These are phyloP conservation scores for Okamejei kenojei DNA, from an alignment of 2,797 vertebrate genomes.

Conservation along the genomic window DNA sequence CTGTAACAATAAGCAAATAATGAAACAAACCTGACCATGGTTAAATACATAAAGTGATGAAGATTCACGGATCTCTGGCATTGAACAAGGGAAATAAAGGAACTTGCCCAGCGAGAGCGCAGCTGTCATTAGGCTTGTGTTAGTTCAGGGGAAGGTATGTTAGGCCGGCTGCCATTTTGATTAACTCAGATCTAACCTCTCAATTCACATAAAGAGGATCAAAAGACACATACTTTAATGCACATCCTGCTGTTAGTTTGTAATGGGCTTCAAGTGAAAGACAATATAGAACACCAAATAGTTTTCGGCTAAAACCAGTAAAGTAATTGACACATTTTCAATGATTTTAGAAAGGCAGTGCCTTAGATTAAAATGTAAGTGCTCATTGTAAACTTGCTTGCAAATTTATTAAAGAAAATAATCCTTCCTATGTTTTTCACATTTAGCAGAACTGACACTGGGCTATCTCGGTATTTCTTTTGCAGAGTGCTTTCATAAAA, in stretches of 20 bases:
- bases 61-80: slow-evolving; percentile 80
- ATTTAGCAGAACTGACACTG: neutral
- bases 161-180: slow-evolving; percentile 73
- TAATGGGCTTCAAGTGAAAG: slow-evolving; percentile 12
- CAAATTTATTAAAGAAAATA: slow-evolving; percentile 19
- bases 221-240: slow-evolving; percentile 45
- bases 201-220: slow-evolving; percentile 59
- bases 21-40: slow-evolving; percentile 82
- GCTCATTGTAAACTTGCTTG: neutral
- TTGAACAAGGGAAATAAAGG: slow-evolving; percentile 73
- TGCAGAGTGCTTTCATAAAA: slow-evolving; percentile 4
- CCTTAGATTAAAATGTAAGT: neutral
- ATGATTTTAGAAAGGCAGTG: neutral
- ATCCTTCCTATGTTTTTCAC: neutral
- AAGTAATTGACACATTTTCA: neutral
- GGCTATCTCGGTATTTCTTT: neutral
- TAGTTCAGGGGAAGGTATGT: slow-evolving; percentile 68
- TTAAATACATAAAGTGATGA: slow-evolving; percentile 83
- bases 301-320: neutral
- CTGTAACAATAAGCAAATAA: slow-evolving; percentile 82
- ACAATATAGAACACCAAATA: neutral
- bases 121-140: slow-evolving; percentile 77
- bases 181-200: slow-evolving; percentile 78
- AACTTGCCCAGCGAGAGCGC: slow-evolving; percentile 62
- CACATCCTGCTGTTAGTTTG: slow-evolving; percentile 39